Evolutionary conservation across 2,113 vertebrate species (phyloP), one percentile per base, ranked within the genome.

Genomic region (Speoplatyrhinus poulsoni): DNA sequence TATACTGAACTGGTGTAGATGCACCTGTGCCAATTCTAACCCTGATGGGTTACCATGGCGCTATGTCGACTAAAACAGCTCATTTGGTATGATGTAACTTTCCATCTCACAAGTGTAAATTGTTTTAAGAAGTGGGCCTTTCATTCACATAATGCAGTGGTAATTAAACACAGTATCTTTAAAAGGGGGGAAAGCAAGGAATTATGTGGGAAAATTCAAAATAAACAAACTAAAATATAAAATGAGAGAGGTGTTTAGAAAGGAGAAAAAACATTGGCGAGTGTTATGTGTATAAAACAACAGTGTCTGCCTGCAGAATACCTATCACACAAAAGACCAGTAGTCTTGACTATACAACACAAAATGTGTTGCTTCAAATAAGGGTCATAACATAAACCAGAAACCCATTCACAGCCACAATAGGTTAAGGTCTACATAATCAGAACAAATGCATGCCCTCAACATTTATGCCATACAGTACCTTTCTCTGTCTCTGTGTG

Each of bases 251-350:
- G 46, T 50, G 33, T 7, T 26, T 41, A 55, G 56, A 41, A 26
- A 13, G 55, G 60, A 9, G 13, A 4, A 56, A 49, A 58, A 48
- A 12, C 58, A 70, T 62, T 61, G 9, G 15, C 58, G 73, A 55
- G 54, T 57, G 60, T 60, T 65, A 50, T 71, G 70, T 79, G 79
- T 61, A 56, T 75, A 72, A 81, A 80, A 80, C 71, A 57, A 69
- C n/a, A 58, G 62, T 68, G 57, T 74, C 61, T 86, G 58, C 58
- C 63, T 54, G 70, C 46, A 59, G 76, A 81, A 82, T 78, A 70
- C 61, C 54, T 60, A 70, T 59, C 53, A 77, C 26, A 26, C 26
- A 26, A 26, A 26, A 26, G 26, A 26, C 26, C 26, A 26, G 26
- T 26, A 26, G 26, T 26, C 26, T 26, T 26, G 26, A 26, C 26